Evolutionary conservation across 2,113 vertebrate species (phyloP), one percentile per base, ranked within the genome.

Genomic region (Rhinopomastus cyanomelas): DNA sequence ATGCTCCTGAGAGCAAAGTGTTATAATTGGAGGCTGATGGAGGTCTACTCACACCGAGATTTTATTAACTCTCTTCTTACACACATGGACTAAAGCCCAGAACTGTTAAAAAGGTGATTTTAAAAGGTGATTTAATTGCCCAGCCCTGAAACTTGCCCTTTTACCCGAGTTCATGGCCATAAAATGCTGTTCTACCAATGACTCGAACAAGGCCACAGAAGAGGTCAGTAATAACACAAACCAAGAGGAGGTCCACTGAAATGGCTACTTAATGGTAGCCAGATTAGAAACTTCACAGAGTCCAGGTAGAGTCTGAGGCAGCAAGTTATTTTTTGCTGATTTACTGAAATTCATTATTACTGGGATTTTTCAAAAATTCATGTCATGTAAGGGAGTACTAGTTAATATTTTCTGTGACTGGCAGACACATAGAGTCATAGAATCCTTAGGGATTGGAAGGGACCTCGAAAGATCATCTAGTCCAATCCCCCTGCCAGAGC

Each of bases 161-260:
- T 96, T 85, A 96, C 90, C 79, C 56, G 92, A 89, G 89, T 94
- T 93, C 91, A 92, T 75, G 73, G 71, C 74, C 91, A 94, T 88
- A 94, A 96, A 95, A 93, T 92, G 84, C 85, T 94, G 88, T 95
- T 89, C 78, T 72, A 94, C 92, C 96, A 96, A 92, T 59, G 81
- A 95, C 93, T 95, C 92, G 87, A 91, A 85, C 94, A 64, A 94
- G 95, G 91, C 95, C 92, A 94, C 11, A 13, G 95, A 93, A 94
- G 83, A 95, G 89, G 87, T 92, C 79, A 88, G 36, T 88, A 93
- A 95, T 69, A 94, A 90, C 88, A 87, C 89, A 94, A 92, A 92
- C 88, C 94, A 96, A 96, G 80, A 93, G 87, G 83, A 89, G 94
- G 89, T 79, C 86, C 89, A 95, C 92, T 95, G 92, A 89, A 88